These are phyloP conservation scores for Buceros bicornis DNA, from an alignment of 2,797 vertebrate genomes.

Conservation along the genomic window DNA sequence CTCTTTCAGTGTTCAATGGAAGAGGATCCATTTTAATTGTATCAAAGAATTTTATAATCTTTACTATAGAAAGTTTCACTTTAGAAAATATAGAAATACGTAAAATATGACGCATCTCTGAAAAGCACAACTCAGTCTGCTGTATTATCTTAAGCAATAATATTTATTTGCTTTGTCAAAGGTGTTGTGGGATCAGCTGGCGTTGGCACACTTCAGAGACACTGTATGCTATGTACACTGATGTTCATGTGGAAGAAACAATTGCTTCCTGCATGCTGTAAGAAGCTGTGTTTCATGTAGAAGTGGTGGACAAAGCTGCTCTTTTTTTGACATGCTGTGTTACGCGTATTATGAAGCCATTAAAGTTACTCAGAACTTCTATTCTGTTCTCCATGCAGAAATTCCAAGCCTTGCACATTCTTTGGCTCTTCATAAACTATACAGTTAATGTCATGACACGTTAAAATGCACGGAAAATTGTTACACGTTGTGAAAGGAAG, in stretches of 20 bases:
- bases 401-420: background rate
- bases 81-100: background rate
- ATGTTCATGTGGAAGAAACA: background rate
- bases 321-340: background rate
- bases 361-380: background rate
- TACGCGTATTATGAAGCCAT: background rate
- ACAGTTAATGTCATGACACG: background rate
- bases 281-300: background rate
- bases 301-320: background rate
- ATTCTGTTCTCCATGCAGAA: slow-evolving; percentile 32
- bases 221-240: background rate
- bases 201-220: background rate
- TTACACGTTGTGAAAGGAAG: background rate
- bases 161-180: background rate
- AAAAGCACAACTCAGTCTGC: background rate
- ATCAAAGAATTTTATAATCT: background rate
- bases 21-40: background rate
- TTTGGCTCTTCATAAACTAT: background rate
- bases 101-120: background rate
- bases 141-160: background rate
- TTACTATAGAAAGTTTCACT: background rate
- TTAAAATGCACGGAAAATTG: background rate
- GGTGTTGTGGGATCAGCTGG: background rate
- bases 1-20: background rate
- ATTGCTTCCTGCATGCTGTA: background rate